Conservation (phyloP, 2,797 vertebrate genomes). For the Rhinophrynus dorsalis region DNA sequence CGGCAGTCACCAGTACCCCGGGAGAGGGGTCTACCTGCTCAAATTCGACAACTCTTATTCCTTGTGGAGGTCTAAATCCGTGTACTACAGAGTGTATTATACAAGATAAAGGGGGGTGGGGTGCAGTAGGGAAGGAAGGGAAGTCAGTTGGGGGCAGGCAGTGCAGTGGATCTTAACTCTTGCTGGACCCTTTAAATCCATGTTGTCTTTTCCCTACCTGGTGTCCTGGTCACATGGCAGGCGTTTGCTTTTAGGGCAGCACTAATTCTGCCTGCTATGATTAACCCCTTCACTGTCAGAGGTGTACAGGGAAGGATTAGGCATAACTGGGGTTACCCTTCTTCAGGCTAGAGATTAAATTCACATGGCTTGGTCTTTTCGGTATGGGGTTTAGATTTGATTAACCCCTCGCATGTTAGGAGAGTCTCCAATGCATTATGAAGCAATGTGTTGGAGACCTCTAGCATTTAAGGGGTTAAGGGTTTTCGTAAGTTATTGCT, state of each 20-base stretch:
- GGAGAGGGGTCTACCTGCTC: conserved; percentile 95
- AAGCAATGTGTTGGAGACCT: background rate
- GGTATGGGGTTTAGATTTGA: background rate
- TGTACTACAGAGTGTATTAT: conserved; percentile 99
- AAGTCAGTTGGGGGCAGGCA: conserved; percentile 63
- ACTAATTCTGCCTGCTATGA: conserved; percentile 43
- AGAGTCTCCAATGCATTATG: background rate
- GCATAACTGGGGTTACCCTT: background rate
- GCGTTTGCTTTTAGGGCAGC: conserved; percentile 50
- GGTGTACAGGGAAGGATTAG: background rate
- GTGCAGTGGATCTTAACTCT: conserved; percentile 56
- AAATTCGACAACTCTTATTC: conserved; percentile 99
- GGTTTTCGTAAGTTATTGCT: background rate
- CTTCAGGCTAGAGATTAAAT: background rate
- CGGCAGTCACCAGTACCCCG: conserved; percentile 98
- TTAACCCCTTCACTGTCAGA: conserved; percentile 1
- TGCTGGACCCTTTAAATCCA: conserved; percentile 65
- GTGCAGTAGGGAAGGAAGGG: conserved; percentile 58
- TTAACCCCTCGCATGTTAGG: background rate
- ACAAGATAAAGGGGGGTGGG: conserved; percentile 88
- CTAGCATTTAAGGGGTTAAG: too few relatives aligned
- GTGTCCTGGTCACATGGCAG: conserved; percentile 49
- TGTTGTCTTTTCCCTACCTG: conserved; percentile 57
- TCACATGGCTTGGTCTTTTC: background rate
- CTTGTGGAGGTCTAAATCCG: conserved; percentile 97